Evolutionary conservation across 2,113 vertebrate species (phyloP).

Genomic region (Procapra przewalskii): DNA sequence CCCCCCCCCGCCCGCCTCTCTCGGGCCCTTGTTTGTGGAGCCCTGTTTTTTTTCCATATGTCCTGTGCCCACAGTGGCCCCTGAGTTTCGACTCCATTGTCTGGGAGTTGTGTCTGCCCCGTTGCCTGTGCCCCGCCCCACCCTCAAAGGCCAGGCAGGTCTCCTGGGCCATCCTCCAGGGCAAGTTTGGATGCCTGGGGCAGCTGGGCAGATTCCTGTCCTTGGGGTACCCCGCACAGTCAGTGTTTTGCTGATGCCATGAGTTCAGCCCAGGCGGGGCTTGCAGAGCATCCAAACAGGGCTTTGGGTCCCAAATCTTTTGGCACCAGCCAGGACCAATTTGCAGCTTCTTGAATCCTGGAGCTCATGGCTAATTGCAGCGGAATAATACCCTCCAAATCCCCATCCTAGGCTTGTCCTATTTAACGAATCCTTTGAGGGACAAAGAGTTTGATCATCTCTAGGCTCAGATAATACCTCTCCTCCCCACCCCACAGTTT

Average conservation of each 20-base stretch:
- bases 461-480: neutral
- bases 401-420: constrained; percentile 25
- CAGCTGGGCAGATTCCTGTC: neutral
- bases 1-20: neutral
- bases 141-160: neutral
- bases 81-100: neutral
- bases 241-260: neutral
- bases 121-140: neutral
- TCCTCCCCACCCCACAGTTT: neutral
- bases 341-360: constrained; percentile 48
- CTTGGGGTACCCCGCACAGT: fast-evolving
- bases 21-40: neutral
- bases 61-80: neutral
- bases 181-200: neutral
- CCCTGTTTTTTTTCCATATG: neutral
- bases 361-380: constrained; percentile 54
- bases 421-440: constrained; percentile 65
- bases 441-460: constrained; percentile 45
- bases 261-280: neutral
- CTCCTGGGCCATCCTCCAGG: neutral
- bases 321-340: constrained; percentile 36
- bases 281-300: neutral
- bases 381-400: constrained; percentile 59
- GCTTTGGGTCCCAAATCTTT: constrained; percentile 21
- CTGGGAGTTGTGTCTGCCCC: neutral